Base-by-base conservation (phyloP, 2,888 invertebrate genomes). In the Sesia bembeciformis region DNA sequence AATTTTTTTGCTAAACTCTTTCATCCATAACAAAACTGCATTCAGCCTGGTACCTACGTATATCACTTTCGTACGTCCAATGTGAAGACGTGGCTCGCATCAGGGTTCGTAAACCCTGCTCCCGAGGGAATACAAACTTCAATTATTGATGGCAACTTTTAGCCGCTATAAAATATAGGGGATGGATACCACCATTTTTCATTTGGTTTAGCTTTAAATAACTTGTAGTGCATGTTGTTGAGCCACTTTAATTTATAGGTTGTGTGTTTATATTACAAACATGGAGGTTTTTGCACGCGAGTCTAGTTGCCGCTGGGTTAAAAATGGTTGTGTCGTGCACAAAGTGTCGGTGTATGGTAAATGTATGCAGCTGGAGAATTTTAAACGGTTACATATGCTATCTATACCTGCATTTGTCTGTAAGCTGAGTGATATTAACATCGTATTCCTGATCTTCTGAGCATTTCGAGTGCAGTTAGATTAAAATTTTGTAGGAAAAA, bases 91-190 rank as follows among this genome's bases (percentile, higher is more conserved):
- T 46, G 46, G 4, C 38, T 38, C 38, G 7, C 23, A 52, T 39
- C 52, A 40, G 61, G 74, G 70, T 74, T 72, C 61, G 70, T 76
- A 80, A 85, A 74, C 84, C 84, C 75, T 67, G 62, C 67, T 81
- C 89, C 77, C 81, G 53, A 57, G 81, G 75, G 85, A 81, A 66
- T 64, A 62, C 67, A 73, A 74, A 78, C 79, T 87, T 88, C 85
- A 89, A 88, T 87, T 88, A 89, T 89, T 88, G 85, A 88, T 86
- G 77, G 78, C 74, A 83, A 87, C 81, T 87, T 79, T 84, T 84
- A 84, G 81, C 84, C 80, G 63, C 74, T 76, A 77, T 87, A 84
- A 88, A 83, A 82, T 85, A 87, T 84, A 77, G 78, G 78, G 78
- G 78, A 73, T 72, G 72, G 40, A 66, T 67, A 67, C 67, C 63